Percentiles rank a stretch among this genome's conserved stretches.
phyloP scores from a whole-genome alignment of 2,113 vertebrate species.

The Pelusios castaneus region DNA sequence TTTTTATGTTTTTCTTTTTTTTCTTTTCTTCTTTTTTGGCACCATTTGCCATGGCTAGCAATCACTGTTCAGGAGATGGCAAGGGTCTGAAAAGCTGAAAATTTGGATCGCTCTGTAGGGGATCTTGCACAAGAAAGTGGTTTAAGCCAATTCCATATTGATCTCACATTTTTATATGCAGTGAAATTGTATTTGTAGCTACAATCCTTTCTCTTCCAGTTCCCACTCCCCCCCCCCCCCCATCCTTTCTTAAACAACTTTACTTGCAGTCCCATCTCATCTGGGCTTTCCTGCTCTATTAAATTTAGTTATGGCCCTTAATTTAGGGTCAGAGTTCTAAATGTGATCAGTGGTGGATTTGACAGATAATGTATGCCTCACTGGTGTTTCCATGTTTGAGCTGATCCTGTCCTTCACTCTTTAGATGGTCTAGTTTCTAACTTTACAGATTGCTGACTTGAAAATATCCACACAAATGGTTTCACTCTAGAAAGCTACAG shows the following conservation, averaged over 20 bases:
- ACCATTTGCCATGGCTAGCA: background rate
- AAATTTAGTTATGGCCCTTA: background rate
- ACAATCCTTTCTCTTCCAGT: background rate
- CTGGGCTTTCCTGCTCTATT: background rate
- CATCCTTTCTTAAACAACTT: background rate
- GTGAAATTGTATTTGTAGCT: background rate
- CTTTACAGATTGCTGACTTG: slow-evolving; percentile 63
- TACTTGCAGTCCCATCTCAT: background rate
- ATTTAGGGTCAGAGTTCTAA: background rate
- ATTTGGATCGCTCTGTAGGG: background rate
- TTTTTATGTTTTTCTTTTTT: background rate
- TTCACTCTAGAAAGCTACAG: slow-evolving; percentile 26
- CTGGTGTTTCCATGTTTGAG: background rate
- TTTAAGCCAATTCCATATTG: background rate
- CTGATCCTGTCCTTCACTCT: background rate
- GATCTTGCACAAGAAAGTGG: background rate
- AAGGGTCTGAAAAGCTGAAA: background rate
- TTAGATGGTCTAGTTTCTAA: slow-evolving; percentile 28
- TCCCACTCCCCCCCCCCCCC: background rate
- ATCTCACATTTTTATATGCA: background rate
- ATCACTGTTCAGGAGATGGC: background rate
- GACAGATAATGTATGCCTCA: background rate
- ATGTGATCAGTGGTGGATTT: background rate
- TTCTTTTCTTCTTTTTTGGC: slow-evolving; percentile 1
- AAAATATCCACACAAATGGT: slow-evolving; percentile 33